Conservation (phyloP, 2,113 vertebrate species). For the Trichomycterus rosablanca region DNA sequence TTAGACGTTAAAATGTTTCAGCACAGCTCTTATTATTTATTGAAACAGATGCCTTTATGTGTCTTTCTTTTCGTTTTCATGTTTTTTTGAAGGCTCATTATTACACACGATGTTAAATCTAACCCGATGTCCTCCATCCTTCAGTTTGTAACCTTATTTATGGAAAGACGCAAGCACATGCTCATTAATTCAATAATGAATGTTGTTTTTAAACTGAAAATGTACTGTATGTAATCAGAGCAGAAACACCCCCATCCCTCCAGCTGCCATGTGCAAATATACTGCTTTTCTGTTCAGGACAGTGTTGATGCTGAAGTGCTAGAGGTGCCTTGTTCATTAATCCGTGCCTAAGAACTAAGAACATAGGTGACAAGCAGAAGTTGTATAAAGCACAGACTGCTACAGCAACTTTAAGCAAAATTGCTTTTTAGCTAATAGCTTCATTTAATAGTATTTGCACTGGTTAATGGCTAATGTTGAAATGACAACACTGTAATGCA, state of each 20-base stretch:
- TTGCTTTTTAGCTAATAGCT: conserved; percentile 43
- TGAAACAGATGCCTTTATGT: conserved; percentile 50
- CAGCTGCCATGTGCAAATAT: conserved; percentile 62
- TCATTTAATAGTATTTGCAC: conserved; percentile 48
- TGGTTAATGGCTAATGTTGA: conserved; percentile 35
- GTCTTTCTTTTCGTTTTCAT: conserved; percentile 44
- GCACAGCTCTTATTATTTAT: conserved; percentile 62
- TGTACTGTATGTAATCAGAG: conserved; percentile 48
- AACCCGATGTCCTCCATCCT: conserved; percentile 1
- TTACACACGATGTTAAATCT: too few relatives aligned
- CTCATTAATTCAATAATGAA: conserved; percentile 55
- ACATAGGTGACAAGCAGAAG: conserved; percentile 53
- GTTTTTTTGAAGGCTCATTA: too few relatives aligned
- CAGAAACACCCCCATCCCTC: conserved; percentile 40
- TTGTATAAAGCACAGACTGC: conserved; percentile 49
- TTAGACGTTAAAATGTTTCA: conserved; percentile 64
- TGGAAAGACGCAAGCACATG: conserved; percentile 58
- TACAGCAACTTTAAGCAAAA: conserved; percentile 47
- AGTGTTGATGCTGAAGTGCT: conserved; percentile 70
- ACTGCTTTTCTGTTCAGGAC: conserved; percentile 52
- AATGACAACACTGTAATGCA: conserved; percentile 58
- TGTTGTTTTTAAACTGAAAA: conserved; percentile 54
- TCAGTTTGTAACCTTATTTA: conserved; percentile 57
- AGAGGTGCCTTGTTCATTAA: conserved; percentile 76
- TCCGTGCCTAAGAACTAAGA: conserved; percentile 73